Conservation (phyloP, 2,888 invertebrate species). For the Eupithecia abbreviata region DNA sequence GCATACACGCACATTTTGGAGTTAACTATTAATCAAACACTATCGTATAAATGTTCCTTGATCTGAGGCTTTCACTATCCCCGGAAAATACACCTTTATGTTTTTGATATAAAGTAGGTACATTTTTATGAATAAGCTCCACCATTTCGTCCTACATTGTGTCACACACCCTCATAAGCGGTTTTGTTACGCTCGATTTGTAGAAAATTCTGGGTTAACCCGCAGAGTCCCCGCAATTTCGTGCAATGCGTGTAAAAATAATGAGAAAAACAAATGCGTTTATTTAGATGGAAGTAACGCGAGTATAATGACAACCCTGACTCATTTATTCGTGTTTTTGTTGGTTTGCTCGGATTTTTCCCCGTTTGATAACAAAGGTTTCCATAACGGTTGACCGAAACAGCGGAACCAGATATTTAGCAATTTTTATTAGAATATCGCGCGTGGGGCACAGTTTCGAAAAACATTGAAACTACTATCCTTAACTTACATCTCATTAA, state of each 20-base stretch:
- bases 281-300: not conserved
- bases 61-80: not conserved
- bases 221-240: not conserved
- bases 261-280: not conserved
- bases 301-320: not conserved
- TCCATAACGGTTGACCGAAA: not conserved
- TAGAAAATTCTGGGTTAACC: conserved; percentile 1
- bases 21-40: no score
- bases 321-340: not conserved
- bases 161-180: not conserved
- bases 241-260: not conserved
- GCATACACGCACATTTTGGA: no score
- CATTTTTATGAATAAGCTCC: not conserved
- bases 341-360: not conserved
- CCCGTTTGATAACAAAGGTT: not conserved
- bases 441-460: not conserved
- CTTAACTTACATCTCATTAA: no score
- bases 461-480: not conserved
- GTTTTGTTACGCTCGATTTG: conserved; percentile 2
- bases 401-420: not conserved
- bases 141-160: not conserved
- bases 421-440: not conserved
- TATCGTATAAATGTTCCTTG: no score
- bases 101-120: not conserved
- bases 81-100: not conserved